Conservation (phyloP, 1,140 invertebrate species). For the Tetraneura akinire region DNA sequence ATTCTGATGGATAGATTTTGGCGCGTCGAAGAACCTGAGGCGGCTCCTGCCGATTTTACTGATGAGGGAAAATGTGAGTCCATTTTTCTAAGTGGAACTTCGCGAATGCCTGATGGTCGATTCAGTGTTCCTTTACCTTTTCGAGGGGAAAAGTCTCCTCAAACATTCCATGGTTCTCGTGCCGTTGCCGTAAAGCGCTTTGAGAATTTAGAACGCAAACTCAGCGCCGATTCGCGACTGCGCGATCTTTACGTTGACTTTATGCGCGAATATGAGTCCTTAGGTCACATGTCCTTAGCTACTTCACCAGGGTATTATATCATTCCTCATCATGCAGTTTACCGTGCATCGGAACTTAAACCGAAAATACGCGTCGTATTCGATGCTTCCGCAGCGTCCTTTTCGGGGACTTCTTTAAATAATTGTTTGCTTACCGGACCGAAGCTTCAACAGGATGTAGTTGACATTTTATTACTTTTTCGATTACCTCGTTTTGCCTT, state of each 20-base stretch:
- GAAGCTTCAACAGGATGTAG: slow-evolving; percentile 58
- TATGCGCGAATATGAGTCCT: not conserved
- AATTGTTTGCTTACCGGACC: slow-evolving; percentile 56
- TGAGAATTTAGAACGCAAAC: not conserved
- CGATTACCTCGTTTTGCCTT: no score
- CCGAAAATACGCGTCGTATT: slow-evolving; percentile 58
- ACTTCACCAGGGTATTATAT: slow-evolving; percentile 34
- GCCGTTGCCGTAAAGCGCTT: no score
- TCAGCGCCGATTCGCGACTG: not conserved
- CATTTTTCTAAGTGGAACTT: not conserved
- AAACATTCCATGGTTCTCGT: no score
- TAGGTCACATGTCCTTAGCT: not conserved
- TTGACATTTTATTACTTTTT: slow-evolving; percentile 57
- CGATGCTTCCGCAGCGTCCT: slow-evolving; percentile 56
- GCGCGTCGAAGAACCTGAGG: not conserved
- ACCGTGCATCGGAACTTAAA: slow-evolving; percentile 53
- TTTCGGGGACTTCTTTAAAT: slow-evolving; percentile 55
- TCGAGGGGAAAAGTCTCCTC: no score
- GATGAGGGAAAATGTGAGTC: not conserved
- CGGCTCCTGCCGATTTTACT: not conserved
- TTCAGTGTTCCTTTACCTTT: not conserved
- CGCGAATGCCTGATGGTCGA: not conserved
- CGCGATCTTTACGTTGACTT: not conserved
- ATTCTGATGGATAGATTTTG: not conserved
- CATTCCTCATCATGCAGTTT: slow-evolving; percentile 56